A percentile compares a stretch with the other conserved stretches of the same genome.
These are phyloP conservation scores for Parapsyche elsis DNA, from an alignment of 1,140 invertebrate species.

Conservation along the genomic window DNA sequence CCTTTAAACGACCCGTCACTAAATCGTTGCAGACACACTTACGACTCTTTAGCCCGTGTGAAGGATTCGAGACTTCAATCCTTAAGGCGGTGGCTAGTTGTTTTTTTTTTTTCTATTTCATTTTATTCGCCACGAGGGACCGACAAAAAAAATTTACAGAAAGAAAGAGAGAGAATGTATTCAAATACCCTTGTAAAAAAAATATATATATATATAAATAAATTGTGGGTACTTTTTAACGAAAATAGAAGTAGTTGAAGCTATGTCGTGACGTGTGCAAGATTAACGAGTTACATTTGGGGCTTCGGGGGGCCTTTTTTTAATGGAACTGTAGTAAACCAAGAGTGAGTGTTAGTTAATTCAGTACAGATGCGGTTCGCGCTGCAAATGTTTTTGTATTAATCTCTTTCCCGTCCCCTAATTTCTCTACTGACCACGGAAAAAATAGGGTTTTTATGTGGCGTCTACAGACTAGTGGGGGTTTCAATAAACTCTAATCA, in stretches of 20 bases:
- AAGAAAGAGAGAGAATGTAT: too few species aligned
- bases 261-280: conserved; percentile 1
- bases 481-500: background rate
- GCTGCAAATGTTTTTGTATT: conserved; percentile 26
- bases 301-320: background rate
- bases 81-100: background rate
- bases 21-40: conserved; percentile 1
- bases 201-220: too few species aligned
- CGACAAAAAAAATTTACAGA: too few species aligned
- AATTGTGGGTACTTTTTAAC: background rate
- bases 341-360: conserved; percentile 17
- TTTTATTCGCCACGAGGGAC: too few species aligned
- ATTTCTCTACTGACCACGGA: conserved; percentile 3
- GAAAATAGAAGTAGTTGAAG: background rate
- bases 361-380: conserved; percentile 28
- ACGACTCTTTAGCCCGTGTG: background rate
- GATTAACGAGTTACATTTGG: conserved; percentile 13
- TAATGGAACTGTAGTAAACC: background rate
- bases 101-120: too few species aligned
- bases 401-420: conserved; percentile 26
- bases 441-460: conserved; percentile 10
- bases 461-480: background rate
- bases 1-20: conserved; percentile 14
- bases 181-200: too few species aligned
- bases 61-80: background rate